Conservation (phyloP, 2,797 vertebrate species). For the Typhlichthys subterraneus region DNA sequence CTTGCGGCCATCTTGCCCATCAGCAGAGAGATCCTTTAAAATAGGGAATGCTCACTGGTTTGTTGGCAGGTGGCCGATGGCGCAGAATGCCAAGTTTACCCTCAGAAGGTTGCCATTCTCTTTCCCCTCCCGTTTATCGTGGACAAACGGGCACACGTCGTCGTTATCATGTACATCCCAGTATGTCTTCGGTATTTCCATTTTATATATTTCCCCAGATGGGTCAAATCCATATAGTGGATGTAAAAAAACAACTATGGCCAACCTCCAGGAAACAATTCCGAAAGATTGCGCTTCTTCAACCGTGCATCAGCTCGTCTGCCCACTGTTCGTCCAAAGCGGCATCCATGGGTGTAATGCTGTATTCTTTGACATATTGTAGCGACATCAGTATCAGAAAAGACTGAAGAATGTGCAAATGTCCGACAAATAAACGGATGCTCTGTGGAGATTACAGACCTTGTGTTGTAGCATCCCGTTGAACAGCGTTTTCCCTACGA, state of each 20-base stretch:
- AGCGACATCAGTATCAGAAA: constrained; percentile 42
- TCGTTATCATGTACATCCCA: constrained; percentile 23
- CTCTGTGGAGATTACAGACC: constrained; percentile 54
- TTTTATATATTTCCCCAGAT: constrained; percentile 40
- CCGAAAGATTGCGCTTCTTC: constrained; percentile 54
- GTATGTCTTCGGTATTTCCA: constrained; percentile 35
- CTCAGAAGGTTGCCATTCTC: constrained; percentile 38
- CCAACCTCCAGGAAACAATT: constrained; percentile 67
- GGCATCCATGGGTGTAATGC: constrained; percentile 41
- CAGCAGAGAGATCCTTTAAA: constrained; percentile 53
- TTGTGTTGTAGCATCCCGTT: constrained; percentile 61
- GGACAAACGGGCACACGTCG: constrained; percentile 18
- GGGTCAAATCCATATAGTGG: constrained; percentile 22
- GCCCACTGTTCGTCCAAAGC: constrained; percentile 30
- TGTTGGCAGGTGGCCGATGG: constrained; percentile 60
- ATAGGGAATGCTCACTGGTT: constrained; percentile 54
- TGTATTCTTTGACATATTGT: constrained; percentile 45
- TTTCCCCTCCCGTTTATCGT: constrained; percentile 15
- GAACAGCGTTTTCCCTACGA: constrained; percentile 63
- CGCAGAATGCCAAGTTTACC: constrained; percentile 49
- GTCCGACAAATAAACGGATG: constrained; percentile 40
- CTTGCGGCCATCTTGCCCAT: constrained; percentile 70
- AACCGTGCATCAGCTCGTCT: constrained; percentile 17
- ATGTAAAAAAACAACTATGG: constrained; percentile 48
- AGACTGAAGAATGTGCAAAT: constrained; percentile 40